Base-by-base conservation (phyloP, 2,113 vertebrate genomes). In the Lepus americanus region DNA sequence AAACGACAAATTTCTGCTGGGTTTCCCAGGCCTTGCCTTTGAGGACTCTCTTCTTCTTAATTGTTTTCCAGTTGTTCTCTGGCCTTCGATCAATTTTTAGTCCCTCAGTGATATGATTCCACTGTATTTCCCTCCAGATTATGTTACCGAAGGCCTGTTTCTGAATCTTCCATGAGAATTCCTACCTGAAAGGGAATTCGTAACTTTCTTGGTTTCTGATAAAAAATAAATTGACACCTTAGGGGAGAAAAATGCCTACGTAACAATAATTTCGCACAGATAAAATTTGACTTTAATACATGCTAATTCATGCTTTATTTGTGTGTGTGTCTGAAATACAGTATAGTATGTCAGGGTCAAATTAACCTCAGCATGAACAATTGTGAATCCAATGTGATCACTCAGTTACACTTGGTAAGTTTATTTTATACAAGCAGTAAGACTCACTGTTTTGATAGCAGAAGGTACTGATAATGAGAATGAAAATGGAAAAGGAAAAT, bases 221-320 rank as follows among this genome's bases (percentile, higher is more conserved):
- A 74, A 89, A 81, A 81, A n/a, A 2, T 20, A 90, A 69, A 13
- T 31, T 74, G 13, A 74, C 36, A 36, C 19, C 23, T 81, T 78
- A 84, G 61, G 33, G 33, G 78, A 11, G 39, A 79, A 78, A 79
- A 49, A 70, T 44, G 8, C 2, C 6, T 27, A 31, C 1, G 8
- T 59, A 51, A 5, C 16, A 93, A 63, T 1, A 31, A n/a, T 80
- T 31, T 10, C 1, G 22, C 29, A 9, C 36, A 22, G 64, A 81
- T 49, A 90, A 70, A 84, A 59, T 84, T 90, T 77, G 13, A 74
- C 17, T 74, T 92, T 83, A 87, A 74, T 33, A 59, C 11, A 70
- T 31, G 14, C 29, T 49, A 89, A 78, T 4, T 11, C 3, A 36
- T 33, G 19, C 9, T 80, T 87, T 49, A 87, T 92, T 88, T 66